Conservation (phyloP, 2,888 invertebrate species). For the Cordilura impudica region DNA sequence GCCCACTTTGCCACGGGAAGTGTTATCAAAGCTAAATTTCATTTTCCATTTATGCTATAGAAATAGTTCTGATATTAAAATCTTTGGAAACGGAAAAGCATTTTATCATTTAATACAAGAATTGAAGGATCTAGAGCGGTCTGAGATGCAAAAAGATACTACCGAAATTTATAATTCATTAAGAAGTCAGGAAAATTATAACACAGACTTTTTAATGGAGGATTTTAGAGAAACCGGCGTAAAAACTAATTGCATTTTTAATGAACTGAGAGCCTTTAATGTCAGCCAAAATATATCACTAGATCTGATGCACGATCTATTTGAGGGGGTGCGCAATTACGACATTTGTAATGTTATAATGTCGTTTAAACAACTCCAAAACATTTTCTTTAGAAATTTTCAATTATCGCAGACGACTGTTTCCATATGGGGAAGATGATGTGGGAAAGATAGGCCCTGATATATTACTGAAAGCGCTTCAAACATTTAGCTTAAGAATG, state of each 20-base stretch:
- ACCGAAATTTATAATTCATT: background rate
- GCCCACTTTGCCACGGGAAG: slow-evolving; percentile 16
- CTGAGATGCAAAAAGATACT: background rate
- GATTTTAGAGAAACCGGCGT: slow-evolving; percentile 3
- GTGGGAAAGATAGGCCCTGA: slow-evolving; percentile 34
- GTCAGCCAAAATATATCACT: slow-evolving; percentile 13
- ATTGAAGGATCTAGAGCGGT: background rate
- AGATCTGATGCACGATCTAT: slow-evolving; percentile 16
- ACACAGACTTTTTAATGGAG: too few species aligned
- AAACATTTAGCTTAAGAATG: too few species aligned
- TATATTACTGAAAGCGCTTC: slow-evolving; percentile 3
- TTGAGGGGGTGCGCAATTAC: slow-evolving; percentile 29
- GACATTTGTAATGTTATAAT: slow-evolving; percentile 6
- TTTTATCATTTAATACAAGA: slow-evolving; percentile 29
- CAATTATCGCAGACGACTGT: slow-evolving; percentile 26
- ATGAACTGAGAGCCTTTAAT: background rate
- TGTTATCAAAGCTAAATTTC: background rate
- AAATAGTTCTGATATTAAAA: slow-evolving; percentile 5
- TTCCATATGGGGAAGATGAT: slow-evolving; percentile 36
- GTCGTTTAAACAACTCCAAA: background rate
- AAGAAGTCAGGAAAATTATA: background rate
- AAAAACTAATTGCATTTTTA: too few species aligned
- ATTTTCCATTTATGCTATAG: background rate
- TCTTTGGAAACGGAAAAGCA: slow-evolving; percentile 16
- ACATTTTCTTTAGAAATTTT: slow-evolving; percentile 5